Evolutionary conservation across 1,140 invertebrate species (phyloP).

Genomic region (Procambarus virginalis): DNA sequence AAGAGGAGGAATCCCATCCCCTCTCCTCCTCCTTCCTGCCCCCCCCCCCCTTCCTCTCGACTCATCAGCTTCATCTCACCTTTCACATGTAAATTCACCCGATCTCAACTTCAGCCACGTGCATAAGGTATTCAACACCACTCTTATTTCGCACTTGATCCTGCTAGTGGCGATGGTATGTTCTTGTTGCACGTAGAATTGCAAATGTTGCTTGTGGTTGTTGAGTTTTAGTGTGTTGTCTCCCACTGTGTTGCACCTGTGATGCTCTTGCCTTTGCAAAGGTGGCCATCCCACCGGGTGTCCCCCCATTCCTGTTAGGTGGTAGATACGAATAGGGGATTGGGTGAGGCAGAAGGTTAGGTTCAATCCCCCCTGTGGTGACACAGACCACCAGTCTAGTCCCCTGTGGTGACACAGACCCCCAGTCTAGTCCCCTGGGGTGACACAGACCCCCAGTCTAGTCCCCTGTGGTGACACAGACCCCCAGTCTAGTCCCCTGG

Average conservation of each 20-base stretch:
- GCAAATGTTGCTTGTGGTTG: neutral
- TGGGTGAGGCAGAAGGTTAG: too few relatives aligned
- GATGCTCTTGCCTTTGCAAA: too few relatives aligned
- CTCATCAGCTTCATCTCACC: neutral
- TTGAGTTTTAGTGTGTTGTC: too few relatives aligned
- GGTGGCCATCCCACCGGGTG: too few relatives aligned
- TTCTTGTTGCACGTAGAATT: neutral
- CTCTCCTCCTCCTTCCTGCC: neutral
- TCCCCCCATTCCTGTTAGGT: too few relatives aligned
- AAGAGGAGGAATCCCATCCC: neutral
- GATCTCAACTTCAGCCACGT: slow-evolving; percentile 4
- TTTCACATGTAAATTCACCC: slow-evolving; percentile 48
- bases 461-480: too few relatives aligned
- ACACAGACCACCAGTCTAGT: neutral
- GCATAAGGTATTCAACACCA: slow-evolving; percentile 21
- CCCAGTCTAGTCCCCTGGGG: neutral
- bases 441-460: neutral
- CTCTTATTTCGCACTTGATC: neutral
- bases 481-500: too few relatives aligned
- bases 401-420: neutral
- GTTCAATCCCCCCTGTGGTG: neutral
- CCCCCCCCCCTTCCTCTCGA: neutral
- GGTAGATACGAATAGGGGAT: too few relatives aligned
- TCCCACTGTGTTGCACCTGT: too few relatives aligned
- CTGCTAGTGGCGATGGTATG: neutral